phyloP scores from a whole-genome alignment of 2,113 vertebrate species.

The Bujurquina vittata region DNA sequence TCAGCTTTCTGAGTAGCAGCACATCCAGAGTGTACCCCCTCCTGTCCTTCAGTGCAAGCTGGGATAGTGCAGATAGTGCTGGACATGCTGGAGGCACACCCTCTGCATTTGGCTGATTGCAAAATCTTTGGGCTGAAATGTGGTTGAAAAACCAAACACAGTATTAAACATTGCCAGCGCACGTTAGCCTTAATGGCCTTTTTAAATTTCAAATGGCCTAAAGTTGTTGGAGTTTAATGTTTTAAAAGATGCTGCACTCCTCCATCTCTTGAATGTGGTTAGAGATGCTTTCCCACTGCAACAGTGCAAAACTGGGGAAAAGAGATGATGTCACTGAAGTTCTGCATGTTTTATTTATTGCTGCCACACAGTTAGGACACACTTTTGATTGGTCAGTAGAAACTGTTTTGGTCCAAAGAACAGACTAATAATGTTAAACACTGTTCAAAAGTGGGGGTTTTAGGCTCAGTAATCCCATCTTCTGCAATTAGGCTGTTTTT shows the following conservation, averaged over 20 bases:
- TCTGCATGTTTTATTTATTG: constrained; percentile 7
- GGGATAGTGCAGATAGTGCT: neutral
- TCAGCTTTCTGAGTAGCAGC: neutral
- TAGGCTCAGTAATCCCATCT: neutral
- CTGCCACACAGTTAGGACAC: neutral
- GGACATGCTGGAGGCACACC: neutral
- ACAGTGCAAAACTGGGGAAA: neutral
- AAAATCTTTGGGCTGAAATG: neutral
- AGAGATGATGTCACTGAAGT: neutral
- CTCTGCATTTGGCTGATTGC: neutral
- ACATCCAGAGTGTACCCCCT: neutral
- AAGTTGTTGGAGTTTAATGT: neutral
- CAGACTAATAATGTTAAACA: neutral
- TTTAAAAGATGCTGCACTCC: neutral
- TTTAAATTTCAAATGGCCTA: neutral
- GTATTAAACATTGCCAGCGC: fast-evolving
- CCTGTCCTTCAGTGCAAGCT: neutral
- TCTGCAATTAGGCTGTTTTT: neutral
- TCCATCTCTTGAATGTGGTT: neutral
- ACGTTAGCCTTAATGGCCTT: neutral
- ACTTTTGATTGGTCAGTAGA: neutral
- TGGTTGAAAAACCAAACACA: neutral
- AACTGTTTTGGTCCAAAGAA: neutral
- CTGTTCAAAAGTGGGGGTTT: neutral
- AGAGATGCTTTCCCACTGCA: neutral